Evolutionary conservation across 2,113 vertebrate species (phyloP), one percentile per base, ranked within the genome.

Genomic region (Pholis gunnellus): DNA sequence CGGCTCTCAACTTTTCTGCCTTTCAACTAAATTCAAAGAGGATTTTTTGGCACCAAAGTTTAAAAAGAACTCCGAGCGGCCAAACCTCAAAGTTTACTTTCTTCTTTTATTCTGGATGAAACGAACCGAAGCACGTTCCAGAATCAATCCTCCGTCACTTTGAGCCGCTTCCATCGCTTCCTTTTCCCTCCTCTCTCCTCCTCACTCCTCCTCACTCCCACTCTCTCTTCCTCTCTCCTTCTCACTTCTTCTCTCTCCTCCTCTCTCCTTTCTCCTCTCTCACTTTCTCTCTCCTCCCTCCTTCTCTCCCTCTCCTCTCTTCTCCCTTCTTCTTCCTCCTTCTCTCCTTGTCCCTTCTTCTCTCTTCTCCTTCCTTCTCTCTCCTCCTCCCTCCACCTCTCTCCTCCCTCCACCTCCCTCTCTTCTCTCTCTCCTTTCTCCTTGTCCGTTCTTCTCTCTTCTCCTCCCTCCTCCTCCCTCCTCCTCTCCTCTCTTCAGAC

Each of bases 1-100:
- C 70, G 6, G 54, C 74, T 85, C 40, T 54, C 68, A 79, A 88
- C 82, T 90, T 87, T 10, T 15, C 36, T 65, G 57, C 77, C 85
- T 90, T 79, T 88, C 22, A 89, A 67, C 78, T 36, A 34, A 48
- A 87, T 61, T 90, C 87, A 89, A 92, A 92, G 84, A 40, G 72
- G n/a, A n/a, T 46, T 82, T 86, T 80, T 72, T 88, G 88, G 87
- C 88, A 52, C 29, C 6, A 65, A 60, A 38, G 70, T 14, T 79
- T 68, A 17, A 87, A n/a, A 79, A 59, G 56, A 59, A 68, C 8
- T 29, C 78, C 9, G 78, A 79, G 72, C 78, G 0, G 87, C 85
- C 91, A 90, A 73, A 84, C 9, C 79, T 48, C 50, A 7, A 57
- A 18, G 34, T 57, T 78, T 72, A 66, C 81, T 78, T 78, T 60